Conservation (phyloP, 2,888 invertebrate species). For the Microctonus hyperodae region DNA sequence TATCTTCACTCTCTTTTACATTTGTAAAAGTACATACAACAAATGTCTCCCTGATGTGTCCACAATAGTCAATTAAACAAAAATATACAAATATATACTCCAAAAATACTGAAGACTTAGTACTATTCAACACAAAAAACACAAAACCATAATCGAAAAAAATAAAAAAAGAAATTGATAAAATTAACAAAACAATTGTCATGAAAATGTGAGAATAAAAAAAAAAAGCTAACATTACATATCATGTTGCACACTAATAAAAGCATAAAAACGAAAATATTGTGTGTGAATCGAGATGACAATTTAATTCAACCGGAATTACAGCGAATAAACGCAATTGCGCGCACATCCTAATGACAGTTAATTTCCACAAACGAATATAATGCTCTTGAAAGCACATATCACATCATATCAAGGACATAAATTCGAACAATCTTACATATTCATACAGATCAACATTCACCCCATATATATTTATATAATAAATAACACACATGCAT, state of each 20-base stretch:
- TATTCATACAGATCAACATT: background rate
- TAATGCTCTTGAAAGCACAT: conserved; percentile 19
- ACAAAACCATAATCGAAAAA: too few relatives aligned
- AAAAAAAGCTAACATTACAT: conserved; percentile 13
- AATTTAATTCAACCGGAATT: conserved; percentile 57
- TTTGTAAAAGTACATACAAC: background rate
- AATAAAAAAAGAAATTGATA: background rate
- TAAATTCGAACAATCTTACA: conserved; percentile 22
- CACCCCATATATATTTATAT: conserved; percentile 13
- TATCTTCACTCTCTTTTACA: conserved; percentile 39
- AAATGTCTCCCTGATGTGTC: conserved; percentile 54
- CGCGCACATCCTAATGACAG: conserved; percentile 52
- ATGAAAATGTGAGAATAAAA: too few relatives aligned
- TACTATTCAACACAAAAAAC: too few relatives aligned
- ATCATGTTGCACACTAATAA: conserved; percentile 1
- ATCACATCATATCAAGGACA: conserved; percentile 20
- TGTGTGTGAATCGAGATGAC: conserved; percentile 45
- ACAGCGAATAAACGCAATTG: conserved; percentile 61
- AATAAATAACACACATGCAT: background rate
- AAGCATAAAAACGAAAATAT: conserved; percentile 18
- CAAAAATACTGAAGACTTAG: too few relatives aligned
- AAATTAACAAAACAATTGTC: background rate
- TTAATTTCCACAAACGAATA: conserved; percentile 29
- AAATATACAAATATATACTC: too few relatives aligned
- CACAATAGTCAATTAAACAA: conserved; percentile 57